Base-by-base conservation (phyloP, 1,140 invertebrate species). In the Anastrepha ludens region DNA sequence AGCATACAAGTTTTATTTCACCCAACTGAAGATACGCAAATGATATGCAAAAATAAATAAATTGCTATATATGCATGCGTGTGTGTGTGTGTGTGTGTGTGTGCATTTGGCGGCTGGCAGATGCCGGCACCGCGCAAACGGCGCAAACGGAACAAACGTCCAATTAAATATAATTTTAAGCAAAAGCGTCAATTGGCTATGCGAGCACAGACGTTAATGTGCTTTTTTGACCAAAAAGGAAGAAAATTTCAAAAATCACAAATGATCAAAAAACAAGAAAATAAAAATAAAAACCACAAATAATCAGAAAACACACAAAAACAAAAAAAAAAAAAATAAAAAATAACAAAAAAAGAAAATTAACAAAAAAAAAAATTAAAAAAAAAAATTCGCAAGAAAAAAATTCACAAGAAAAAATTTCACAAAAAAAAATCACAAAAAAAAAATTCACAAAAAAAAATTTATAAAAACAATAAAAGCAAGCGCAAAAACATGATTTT, bases 121-220 rank as follows among this genome's bases (percentile, higher is more conserved):
- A 47, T 74, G 67, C 67, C 67, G 67, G 67, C 67, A 74, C 67
- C 67, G 41, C 67, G 15, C 39, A 41, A 74, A 74, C 15, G 67
- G 41, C 67, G 15, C 39, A 41, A 74, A 74, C 15, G 67, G 67
- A 74, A 74, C 67, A 44, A 74, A 74, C 64, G 13, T 0, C 64
- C 20, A 41, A 13, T 11, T 3, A 20, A 67, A 39, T 55, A 11
- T 55, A 55, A 55, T 8, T 11, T 67, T 67, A 67, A 29, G 11
- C 29, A 67, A 67, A 65, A 67, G 4, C 64, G 29, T 41, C 64
- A 67, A 7, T 67, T 67, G 64, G 13, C 20, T 8, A 67, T 29
- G 29, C 20, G 11, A 9, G 64, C 64, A 39, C 8, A 3, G 29
- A 39, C 39, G 29, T 65, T 65, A 39, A 20, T 29, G 15, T 62